phyloP scores from a whole-genome alignment of 1,140 invertebrate genomes.

The Phocides pigmalion region DNA sequence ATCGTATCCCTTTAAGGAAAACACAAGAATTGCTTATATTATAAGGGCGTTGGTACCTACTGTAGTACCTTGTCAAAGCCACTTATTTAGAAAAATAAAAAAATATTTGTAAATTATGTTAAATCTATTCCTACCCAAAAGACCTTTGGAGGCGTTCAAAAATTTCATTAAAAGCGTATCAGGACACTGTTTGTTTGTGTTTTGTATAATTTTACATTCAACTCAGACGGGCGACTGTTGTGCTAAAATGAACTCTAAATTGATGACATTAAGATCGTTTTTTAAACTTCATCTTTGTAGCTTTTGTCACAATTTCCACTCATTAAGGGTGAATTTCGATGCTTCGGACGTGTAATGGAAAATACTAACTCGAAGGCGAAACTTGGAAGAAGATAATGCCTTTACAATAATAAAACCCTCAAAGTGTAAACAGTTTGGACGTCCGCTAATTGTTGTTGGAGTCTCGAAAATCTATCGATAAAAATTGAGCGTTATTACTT shows the following conservation, averaged over 20 bases:
- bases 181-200: conserved; percentile 12
- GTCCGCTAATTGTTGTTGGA: conserved; percentile 9
- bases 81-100: too few relatives aligned
- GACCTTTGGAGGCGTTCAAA: conserved; percentile 10
- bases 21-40: too few relatives aligned
- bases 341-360: conserved; percentile 19
- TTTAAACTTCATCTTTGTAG: not conserved
- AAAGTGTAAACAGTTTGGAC: conserved; percentile 5
- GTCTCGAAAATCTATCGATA: not conserved
- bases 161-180: conserved; percentile 25
- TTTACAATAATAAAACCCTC: conserved; percentile 9
- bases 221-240: not conserved
- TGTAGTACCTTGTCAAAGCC: not conserved
- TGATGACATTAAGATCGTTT: conserved; percentile 2
- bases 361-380: conserved; percentile 14
- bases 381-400: conserved; percentile 16
- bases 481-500: not conserved
- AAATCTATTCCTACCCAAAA: not conserved
- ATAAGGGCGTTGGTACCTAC: too few relatives aligned
- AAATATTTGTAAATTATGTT: not conserved
- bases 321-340: conserved; percentile 24
- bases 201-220: conserved; percentile 24
- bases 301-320: conserved; percentile 7
- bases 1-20: too few relatives aligned
- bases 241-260: conserved; percentile 4